phyloP scores from a whole-genome alignment of 2,797 vertebrate genomes.

The Triplophysa yarkandensis region DNA sequence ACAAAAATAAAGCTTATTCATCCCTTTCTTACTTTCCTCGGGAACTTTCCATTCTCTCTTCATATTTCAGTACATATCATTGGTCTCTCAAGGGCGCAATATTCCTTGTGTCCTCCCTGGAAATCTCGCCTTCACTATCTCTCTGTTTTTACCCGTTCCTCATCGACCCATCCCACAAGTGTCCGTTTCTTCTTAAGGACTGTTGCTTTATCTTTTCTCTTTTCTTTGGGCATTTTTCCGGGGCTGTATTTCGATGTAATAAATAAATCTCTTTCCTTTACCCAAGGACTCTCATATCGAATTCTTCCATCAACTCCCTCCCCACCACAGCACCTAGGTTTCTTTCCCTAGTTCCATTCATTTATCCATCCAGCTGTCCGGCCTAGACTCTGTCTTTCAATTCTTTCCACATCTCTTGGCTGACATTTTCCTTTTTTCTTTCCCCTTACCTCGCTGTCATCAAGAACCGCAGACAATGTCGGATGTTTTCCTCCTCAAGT shows the following conservation, averaged over 20 bases:
- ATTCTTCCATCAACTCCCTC: slow-evolving; percentile 37
- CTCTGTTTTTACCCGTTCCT: slow-evolving; percentile 24
- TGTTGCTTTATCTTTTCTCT: slow-evolving; percentile 15
- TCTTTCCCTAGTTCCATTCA: slow-evolving; percentile 20
- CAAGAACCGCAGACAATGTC: background rate
- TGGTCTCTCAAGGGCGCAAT: slow-evolving; percentile 45
- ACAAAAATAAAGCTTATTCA: slow-evolving; percentile 13
- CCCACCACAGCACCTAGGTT: slow-evolving; percentile 8
- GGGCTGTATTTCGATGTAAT: slow-evolving; percentile 31
- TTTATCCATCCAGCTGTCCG: slow-evolving; percentile 27
- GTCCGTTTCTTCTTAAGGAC: slow-evolving; percentile 27
- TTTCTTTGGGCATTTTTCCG: slow-evolving; percentile 22
- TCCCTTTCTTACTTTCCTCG: slow-evolving; percentile 39
- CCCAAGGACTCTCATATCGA: slow-evolving; percentile 49
- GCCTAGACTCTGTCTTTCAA: slow-evolving; percentile 16
- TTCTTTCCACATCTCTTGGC: background rate
- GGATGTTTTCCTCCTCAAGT: background rate
- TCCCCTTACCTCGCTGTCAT: slow-evolving; percentile 7
- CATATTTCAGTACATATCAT: slow-evolving; percentile 22
- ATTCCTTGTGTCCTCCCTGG: slow-evolving; percentile 20
- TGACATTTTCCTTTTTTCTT: background rate
- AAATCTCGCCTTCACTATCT: slow-evolving; percentile 13
- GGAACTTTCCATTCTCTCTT: slow-evolving; percentile 18
- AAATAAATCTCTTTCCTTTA: slow-evolving; percentile 47
- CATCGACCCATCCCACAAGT: slow-evolving; percentile 14